Base-by-base conservation (phyloP, 1,140 invertebrate species). In the Eubasilissa regina region DNA sequence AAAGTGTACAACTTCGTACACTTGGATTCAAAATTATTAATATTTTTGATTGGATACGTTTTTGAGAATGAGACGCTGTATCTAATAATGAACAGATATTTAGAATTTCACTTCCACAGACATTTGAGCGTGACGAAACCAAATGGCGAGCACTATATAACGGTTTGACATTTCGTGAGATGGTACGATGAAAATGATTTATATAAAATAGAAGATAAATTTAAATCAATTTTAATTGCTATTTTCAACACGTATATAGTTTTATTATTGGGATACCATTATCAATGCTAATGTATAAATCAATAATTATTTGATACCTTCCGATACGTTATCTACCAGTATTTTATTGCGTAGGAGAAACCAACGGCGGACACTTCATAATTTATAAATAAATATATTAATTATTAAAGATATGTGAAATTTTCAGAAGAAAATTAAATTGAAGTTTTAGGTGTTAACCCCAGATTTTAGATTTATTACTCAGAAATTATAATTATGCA, bases 81-180 rank as follows among this genome's bases (percentile, higher is more conserved):
- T 6, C 25, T 35, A 3, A 6, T 35, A 35, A 35, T 6, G 25
- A 21, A 58, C 55, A 58, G 9, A 21, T 58, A 58, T 58, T 58
- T 58, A 10, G 55, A 58, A 58, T 64, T 25, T 12, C 60, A 51
- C 47, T 12, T 70, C 70, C 15, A 17, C 17, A 58, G 51, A 74
- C 51, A 51, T 74, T 74, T 55, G 44, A 74, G 44, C 70, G 70
- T 56, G 53, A 74, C 70, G 25, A 55, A 56, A 74, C 53, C 25
- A 75, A 75, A 62, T 75, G 74, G 56, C 56, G 43, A 64, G 25
- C 74, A 47, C 55, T 47, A 48, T 64, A 51, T 75, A 64, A 64
- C 55, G 55, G 62, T 75, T 75, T 75, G 74, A 62, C 74, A 75
- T 75, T 75, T 75, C 55, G 58, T 75, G 47, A 48, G 74, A 60